Conservation (phyloP, 2,888 invertebrate species). For the Clusia tigrina region DNA sequence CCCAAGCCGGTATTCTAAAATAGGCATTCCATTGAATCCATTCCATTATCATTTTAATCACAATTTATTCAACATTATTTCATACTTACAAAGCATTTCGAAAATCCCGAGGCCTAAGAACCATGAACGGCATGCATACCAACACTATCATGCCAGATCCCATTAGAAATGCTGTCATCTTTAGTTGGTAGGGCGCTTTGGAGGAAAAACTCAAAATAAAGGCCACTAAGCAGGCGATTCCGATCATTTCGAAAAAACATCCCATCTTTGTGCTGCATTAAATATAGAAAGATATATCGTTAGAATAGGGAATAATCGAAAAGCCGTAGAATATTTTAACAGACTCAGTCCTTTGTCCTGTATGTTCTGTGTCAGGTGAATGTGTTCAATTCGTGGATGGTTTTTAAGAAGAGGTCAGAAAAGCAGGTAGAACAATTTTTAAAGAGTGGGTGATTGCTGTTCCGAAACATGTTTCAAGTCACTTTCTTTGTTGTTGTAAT, state of each 20-base stretch:
- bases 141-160: constrained; percentile 69
- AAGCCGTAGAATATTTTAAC: neutral
- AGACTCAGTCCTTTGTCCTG: neutral
- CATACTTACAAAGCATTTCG: constrained; percentile 81
- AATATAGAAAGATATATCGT: neutral
- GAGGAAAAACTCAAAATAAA: constrained; percentile 57
- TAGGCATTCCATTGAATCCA: neutral
- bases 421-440: too few species aligned
- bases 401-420: too few species aligned
- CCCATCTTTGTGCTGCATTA: constrained; percentile 47
- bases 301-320: neutral
- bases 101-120: constrained; percentile 75
- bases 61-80: neutral
- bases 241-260: constrained; percentile 59
- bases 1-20: constrained; percentile 74
- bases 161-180: constrained; percentile 73
- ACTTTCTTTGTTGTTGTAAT: too few species aligned
- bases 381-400: too few species aligned
- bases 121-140: constrained; percentile 78
- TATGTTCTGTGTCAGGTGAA: too few species aligned
- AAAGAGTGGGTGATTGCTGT: too few species aligned
- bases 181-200: constrained; percentile 74
- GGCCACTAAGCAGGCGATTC: constrained; percentile 55
- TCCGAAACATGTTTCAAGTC: too few species aligned
- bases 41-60: constrained; percentile 2